A percentile compares a stretch with the other conserved stretches of the same genome.
Evolutionary conservation across 2,113 vertebrate genomes (phyloP).

Genomic region (Ifrita kowaldi): DNA sequence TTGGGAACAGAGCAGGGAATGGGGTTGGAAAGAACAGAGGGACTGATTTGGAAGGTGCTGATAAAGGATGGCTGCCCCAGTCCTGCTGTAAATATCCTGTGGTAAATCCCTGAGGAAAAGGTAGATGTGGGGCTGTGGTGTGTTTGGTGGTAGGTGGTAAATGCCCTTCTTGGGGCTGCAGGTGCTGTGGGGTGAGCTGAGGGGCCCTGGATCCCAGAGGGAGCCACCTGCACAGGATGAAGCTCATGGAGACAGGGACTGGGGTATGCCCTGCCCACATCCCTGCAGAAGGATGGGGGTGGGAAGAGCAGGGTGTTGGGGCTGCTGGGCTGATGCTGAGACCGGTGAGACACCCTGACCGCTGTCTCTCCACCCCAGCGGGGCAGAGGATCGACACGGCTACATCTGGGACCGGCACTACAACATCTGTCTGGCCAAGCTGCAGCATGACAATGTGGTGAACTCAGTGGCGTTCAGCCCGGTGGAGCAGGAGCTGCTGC

Average conservation of each 20-base stretch:
- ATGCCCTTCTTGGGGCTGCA: not conserved
- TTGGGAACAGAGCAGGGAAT: not conserved
- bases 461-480: slow-evolving; percentile 96
- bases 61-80: not conserved
- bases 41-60: not conserved
- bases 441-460: slow-evolving; percentile 91
- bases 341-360: not conserved
- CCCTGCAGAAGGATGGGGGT: fast-evolving
- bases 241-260: not conserved
- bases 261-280: not conserved
- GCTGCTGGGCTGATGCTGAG: not conserved
- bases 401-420: slow-evolving; percentile 99
- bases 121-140: not conserved
- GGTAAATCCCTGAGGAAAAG: not conserved
- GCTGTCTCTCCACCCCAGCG: slow-evolving; percentile 62
- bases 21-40: not conserved
- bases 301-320: not conserved
- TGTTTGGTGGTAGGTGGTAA: not conserved
- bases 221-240: not conserved
- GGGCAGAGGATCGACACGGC: slow-evolving; percentile 92
- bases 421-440: slow-evolving; percentile 90
- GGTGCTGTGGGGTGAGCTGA: not conserved
- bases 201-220: not conserved
- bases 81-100: not conserved
- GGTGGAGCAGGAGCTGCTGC: slow-evolving; percentile 89